Evolutionary conservation across 2,113 vertebrate genomes (phyloP), one percentile per base, ranked within the genome.

Genomic region (Antigone vipio): DNA sequence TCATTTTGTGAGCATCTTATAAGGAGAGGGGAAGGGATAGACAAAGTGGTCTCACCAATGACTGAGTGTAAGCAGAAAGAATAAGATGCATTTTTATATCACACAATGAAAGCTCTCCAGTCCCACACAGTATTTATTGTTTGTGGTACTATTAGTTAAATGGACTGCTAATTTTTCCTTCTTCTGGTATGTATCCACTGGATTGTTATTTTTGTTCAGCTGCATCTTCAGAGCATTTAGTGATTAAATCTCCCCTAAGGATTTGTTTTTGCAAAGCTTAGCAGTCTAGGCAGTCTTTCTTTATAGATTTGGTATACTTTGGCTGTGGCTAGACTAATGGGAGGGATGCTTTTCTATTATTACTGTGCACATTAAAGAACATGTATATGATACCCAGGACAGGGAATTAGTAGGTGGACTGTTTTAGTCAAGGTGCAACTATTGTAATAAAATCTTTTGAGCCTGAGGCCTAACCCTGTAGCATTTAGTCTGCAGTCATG

Each of bases 71-170:
- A 77, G 32, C n/a, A 22, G 44, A 64, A 93, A 92, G 71, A 94
- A 85, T 84, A 89, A 63, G 50, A 78, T 77, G 63, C 62, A 53
- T 96, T 97, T 96, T 95, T 53, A 59, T 58, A 52, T 66, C 30
- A 62, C 59, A 85, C 59, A 93, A 27, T 64, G 80, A 62, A 87
- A 80, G 58, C 40, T 88, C 60, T 89, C 49, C 75, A 92, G 84
- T 72, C 23, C 58, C 40, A 85, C 40, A 77, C 53, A 73, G 59
- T 77, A 88, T 89, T 93, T 88, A 89, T 80, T 94, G 85, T 93
- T 76, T 77, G n/a, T 55, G 44, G 63, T 94, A 87, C 47, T 84
- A 27, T 80, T 92, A 74, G 81, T 68, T 92, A 93, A 97, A 92
- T 16, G 45, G 60, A 73, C 90, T 94, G 64, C 52, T 81, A 67